Percentiles rank a stretch among this genome's conserved stretches.
These are phyloP conservation scores for Bos javanicus DNA, from an alignment of 2,113 vertebrate genomes.

Conservation along the genomic window DNA sequence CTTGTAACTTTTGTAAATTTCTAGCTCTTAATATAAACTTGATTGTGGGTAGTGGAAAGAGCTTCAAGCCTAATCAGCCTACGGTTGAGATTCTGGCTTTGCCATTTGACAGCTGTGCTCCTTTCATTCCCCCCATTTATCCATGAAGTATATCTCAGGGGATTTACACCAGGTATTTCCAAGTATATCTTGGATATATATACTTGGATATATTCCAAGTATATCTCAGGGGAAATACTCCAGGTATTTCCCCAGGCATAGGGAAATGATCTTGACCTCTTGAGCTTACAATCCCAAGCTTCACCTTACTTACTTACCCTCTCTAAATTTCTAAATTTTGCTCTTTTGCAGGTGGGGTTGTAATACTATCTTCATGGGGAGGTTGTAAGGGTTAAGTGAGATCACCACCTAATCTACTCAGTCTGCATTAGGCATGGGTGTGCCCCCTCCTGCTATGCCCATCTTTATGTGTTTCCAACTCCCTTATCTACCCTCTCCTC, in stretches of 20 bases:
- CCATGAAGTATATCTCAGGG: not conserved
- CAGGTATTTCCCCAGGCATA: not conserved
- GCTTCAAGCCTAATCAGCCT: not conserved
- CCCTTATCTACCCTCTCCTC: not conserved
- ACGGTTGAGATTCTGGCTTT: not conserved
- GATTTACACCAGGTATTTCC: not conserved
- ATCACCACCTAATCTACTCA: not conserved
- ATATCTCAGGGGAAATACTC: no score
- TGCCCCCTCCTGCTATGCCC: not conserved
- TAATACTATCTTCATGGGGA: not conserved
- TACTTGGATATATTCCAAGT: not conserved
- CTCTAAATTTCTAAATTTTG: not conserved
- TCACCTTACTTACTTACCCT: not conserved
- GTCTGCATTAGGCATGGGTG: not conserved
- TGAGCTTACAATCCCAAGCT: no score
- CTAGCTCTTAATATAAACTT: constrained; percentile 49
- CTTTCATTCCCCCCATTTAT: not conserved
- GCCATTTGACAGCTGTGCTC: not conserved
- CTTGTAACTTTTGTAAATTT: constrained; percentile 51
- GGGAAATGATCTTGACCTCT: not conserved
- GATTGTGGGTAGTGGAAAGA: not conserved
- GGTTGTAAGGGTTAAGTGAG: not conserved
- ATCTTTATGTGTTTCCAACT: not conserved
- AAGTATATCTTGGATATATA: no score
- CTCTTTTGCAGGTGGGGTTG: not conserved